A percentile compares a stretch with the other conserved stretches of the same genome.
phyloP scores from a whole-genome alignment of 2,113 vertebrate species.

The Crypturellus undulatus region DNA sequence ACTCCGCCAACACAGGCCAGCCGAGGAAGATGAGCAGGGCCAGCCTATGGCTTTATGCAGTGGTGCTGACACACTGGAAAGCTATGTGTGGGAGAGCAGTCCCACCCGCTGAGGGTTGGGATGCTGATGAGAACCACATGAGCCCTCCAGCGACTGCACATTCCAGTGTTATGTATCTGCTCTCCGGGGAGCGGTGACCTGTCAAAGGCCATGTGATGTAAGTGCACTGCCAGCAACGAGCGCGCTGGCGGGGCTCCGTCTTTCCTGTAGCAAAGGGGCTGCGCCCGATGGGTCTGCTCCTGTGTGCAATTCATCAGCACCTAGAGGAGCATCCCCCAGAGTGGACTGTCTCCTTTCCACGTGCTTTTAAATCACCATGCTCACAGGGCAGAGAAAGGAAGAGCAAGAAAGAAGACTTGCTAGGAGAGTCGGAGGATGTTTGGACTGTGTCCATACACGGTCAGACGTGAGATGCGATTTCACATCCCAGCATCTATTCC shows the following conservation, averaged over 20 bases:
- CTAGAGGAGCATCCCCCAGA: neutral
- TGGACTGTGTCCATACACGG: neutral
- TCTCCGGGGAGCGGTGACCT: conserved; percentile 42
- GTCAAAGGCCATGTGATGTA: conserved; percentile 61
- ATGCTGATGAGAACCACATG: conserved; percentile 78
- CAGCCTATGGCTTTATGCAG: conserved; percentile 18
- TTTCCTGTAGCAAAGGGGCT: neutral
- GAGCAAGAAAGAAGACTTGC: neutral
- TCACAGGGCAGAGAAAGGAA: neutral
- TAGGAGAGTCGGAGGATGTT: neutral
- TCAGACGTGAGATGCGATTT: neutral
- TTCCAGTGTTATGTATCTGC: conserved; percentile 58
- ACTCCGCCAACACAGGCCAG: neutral
- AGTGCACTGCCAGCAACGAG: conserved; percentile 47
- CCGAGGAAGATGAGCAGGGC: neutral
- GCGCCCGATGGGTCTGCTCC: neutral
- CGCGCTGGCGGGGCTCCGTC: neutral
- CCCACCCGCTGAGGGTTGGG: conserved; percentile 59
- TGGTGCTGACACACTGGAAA: conserved; percentile 65
- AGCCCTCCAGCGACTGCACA: conserved; percentile 45
- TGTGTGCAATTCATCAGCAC: neutral
- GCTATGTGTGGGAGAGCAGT: conserved; percentile 70
- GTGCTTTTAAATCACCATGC: neutral
- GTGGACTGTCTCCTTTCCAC: neutral
- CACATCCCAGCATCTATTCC: neutral